Percentiles rank a stretch among this genome's conserved stretches.
Conservation (phyloP, 2,888 invertebrate species). For the Polydrusus pterygomalis region DNA sequence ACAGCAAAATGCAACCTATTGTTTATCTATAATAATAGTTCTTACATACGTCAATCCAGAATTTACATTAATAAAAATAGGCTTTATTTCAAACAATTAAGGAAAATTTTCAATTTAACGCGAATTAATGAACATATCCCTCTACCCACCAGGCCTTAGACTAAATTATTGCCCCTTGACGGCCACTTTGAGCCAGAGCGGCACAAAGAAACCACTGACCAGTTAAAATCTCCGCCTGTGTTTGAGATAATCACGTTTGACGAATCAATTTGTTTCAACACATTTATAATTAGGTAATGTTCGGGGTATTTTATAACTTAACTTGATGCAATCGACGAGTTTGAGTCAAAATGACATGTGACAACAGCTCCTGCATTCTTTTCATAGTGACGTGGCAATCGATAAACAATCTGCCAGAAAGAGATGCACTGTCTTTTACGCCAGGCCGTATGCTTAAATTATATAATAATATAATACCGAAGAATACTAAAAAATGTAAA, state of each 20-base stretch:
- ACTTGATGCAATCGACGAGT: no score
- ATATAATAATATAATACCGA: no score
- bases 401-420: no score
- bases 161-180: conserved; percentile 33
- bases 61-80: conserved; percentile 7
- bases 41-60: not conserved
- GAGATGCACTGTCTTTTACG: no score
- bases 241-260: conserved; percentile 6
- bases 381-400: no score
- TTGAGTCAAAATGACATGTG: no score
- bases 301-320: no score
- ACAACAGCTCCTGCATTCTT: no score
- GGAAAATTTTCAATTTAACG: conserved; percentile 35
- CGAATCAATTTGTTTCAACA: not conserved
- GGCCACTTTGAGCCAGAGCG: conserved; percentile 38
- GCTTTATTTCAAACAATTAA: conserved; percentile 34
- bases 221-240: conserved; percentile 18
- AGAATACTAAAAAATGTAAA: no score
- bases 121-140: conserved; percentile 38
- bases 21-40: no score
- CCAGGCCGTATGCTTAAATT: no score
- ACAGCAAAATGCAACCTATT: no score
- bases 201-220: conserved; percentile 34
- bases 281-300: not conserved
- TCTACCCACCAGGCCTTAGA: conserved; percentile 27